These are phyloP conservation scores for Lochmaea crataegi DNA, from an alignment of 2,888 invertebrate genomes.

Conservation along the genomic window DNA sequence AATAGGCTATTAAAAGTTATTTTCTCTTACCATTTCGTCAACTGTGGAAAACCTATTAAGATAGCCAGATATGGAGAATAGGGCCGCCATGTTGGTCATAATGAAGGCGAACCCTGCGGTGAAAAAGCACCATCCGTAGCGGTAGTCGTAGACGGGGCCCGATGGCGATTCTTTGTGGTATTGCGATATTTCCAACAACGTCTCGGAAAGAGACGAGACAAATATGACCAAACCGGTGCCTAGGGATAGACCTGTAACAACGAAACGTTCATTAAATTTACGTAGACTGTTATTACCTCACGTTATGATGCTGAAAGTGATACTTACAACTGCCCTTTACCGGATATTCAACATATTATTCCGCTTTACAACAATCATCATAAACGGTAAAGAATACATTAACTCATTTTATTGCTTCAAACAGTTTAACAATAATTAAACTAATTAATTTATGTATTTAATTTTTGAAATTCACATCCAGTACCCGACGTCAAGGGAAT, in stretches of 20 bases:
- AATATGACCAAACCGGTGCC: slow-evolving; percentile 72
- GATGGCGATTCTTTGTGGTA: slow-evolving; percentile 62
- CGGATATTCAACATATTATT: neutral
- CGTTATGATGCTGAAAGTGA: slow-evolving; percentile 10
- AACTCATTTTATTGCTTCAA: neutral
- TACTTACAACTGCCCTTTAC: slow-evolving; percentile 9
- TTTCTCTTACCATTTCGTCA: slow-evolving; percentile 69
- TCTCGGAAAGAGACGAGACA: slow-evolving; percentile 72
- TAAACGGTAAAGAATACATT: neutral
- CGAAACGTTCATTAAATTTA: slow-evolving; percentile 8
- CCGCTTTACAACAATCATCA: neutral
- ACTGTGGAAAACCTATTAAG: slow-evolving; percentile 71
- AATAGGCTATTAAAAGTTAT: slow-evolving; percentile 21
- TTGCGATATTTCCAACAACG: slow-evolving; percentile 67
- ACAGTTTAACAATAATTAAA: neutral
- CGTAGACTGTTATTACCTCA: slow-evolving; percentile 10
- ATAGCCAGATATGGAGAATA: slow-evolving; percentile 71
- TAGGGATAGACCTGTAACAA: slow-evolving; percentile 70
- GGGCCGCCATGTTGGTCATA: slow-evolving; percentile 70
- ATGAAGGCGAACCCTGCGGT: slow-evolving; percentile 71
- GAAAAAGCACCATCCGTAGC: slow-evolving; percentile 75
- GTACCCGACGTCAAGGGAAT: slow-evolving; percentile 33
- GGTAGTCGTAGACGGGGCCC: slow-evolving; percentile 64
- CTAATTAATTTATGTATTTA: too few species aligned
- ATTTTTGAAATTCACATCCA: slow-evolving; percentile 39